Conservation (phyloP, 2,113 vertebrate genomes). For the Ammodytes dubius region DNA sequence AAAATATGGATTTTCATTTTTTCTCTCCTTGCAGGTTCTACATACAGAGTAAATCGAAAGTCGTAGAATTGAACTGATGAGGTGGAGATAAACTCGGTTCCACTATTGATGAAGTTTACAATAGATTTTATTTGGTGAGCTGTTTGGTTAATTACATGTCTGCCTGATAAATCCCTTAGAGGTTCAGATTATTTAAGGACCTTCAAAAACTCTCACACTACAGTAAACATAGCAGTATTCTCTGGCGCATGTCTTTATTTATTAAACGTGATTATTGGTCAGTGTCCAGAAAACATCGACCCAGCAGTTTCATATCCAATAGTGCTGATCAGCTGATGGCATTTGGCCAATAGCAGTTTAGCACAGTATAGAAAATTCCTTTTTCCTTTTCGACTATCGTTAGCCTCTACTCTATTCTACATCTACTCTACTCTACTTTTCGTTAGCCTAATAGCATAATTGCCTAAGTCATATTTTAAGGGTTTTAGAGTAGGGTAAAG, state of each 20-base stretch:
- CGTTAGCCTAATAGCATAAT: too few species aligned
- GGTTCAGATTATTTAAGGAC: conserved; percentile 27
- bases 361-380: conserved; percentile 5
- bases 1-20: conserved; percentile 29
- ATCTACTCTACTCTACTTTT: too few species aligned
- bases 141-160: conserved; percentile 18
- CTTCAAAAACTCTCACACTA: not conserved
- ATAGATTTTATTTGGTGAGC: not conserved
- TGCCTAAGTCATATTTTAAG: too few species aligned
- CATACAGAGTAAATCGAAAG: not conserved
- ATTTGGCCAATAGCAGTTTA: conserved; percentile 4
- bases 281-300: conserved; percentile 12
- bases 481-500: too few species aligned
- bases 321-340: conserved; percentile 31
- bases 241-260: conserved; percentile 14
- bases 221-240: not conserved
- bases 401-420: too few species aligned
- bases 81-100: conserved; percentile 16
- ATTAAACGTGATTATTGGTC: conserved; percentile 29
- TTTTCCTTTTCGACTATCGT: not conserved
- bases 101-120: conserved; percentile 30
- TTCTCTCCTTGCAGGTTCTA: not conserved
- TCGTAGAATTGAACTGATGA: not conserved
- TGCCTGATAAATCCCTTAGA: conserved; percentile 4
- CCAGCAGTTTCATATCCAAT: conserved; percentile 44